phyloP scores from a whole-genome alignment of 2,113 vertebrate species.

The Leucopsar rothschildi region DNA sequence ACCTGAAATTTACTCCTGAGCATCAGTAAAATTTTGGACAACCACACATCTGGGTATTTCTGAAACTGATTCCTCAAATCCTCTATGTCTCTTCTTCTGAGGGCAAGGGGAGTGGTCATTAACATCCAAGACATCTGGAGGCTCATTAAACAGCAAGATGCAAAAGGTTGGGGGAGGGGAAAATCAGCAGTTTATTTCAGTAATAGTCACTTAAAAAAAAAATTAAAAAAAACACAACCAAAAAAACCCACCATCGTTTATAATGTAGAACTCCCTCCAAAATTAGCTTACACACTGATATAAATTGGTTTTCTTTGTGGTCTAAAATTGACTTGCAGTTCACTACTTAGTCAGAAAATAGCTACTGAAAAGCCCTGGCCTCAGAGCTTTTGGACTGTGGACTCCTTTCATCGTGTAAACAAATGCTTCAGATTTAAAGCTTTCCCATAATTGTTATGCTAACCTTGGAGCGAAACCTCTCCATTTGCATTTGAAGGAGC shows the following conservation, averaged over 20 bases:
- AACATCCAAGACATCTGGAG: conserved; percentile 45
- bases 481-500: conserved; percentile 99
- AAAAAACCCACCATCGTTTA: background rate
- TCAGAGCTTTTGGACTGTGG: conserved; percentile 77
- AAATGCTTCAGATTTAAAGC: conserved; percentile 97
- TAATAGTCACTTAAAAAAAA: conserved; percentile 34
- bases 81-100: background rate
- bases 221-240: background rate
- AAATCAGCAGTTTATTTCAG: conserved; percentile 53
- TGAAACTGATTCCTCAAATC: background rate
- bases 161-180: background rate
- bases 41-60: background rate
- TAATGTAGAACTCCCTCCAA: conserved; percentile 74
- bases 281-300: conserved; percentile 78
- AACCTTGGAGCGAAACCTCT: conserved; percentile 94
- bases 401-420: conserved; percentile 93
- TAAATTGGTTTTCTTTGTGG: conserved; percentile 84
- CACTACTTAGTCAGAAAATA: conserved; percentile 81
- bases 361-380: conserved; percentile 79
- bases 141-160: conserved; percentile 36
- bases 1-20: background rate
- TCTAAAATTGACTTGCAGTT: conserved; percentile 84
- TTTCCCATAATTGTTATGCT: conserved; percentile 99
- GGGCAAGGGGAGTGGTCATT: background rate
- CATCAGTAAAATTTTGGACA: background rate